Conservation (phyloP, 2,113 vertebrate species). For the Trichomycterus rosablanca region DNA sequence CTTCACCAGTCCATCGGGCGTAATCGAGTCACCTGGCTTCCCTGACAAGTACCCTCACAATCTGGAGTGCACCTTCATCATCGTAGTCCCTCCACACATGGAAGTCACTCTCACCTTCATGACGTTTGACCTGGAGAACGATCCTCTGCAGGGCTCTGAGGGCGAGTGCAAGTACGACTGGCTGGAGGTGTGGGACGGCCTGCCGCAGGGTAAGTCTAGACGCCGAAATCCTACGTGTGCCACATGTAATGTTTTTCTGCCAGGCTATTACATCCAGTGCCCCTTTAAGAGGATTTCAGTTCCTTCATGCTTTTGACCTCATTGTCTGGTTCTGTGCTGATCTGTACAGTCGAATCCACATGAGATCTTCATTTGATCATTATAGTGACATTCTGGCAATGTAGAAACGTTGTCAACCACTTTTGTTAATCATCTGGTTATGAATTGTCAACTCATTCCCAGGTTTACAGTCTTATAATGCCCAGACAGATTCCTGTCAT, state of each 20-base stretch:
- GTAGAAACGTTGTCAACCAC: conserved; percentile 9
- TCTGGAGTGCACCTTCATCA: conserved; percentile 92
- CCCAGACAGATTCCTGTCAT: conserved; percentile 16
- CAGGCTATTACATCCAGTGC: conserved; percentile 28
- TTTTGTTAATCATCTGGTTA: conserved; percentile 34
- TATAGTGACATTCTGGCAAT: conserved; percentile 21
- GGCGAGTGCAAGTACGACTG: conserved; percentile 98
- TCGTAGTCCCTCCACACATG: conserved; percentile 89
- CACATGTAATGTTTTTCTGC: conserved; percentile 2
- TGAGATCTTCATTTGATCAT: conserved; percentile 33
- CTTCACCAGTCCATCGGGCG: conserved; percentile 83
- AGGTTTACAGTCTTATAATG: conserved; percentile 9
- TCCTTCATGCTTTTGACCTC: conserved; percentile 35
- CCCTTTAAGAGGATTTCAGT: conserved; percentile 39
- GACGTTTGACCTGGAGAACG: conserved; percentile 94
- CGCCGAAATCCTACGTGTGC: conserved; percentile 9
- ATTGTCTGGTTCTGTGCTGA: conserved; percentile 34
- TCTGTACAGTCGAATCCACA: conserved; percentile 20
- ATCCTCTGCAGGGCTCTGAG: conserved; percentile 85
- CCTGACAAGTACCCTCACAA: conserved; percentile 98
- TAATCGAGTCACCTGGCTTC: conserved; percentile 92
- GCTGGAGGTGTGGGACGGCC: conserved; percentile 97
- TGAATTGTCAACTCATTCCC: conserved; percentile 1
- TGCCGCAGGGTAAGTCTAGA: conserved; percentile 82
- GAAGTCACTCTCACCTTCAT: conserved; percentile 90